Conservation (phyloP, 2,113 vertebrate genomes). For the Gnathonemus echidnorhynchus region DNA sequence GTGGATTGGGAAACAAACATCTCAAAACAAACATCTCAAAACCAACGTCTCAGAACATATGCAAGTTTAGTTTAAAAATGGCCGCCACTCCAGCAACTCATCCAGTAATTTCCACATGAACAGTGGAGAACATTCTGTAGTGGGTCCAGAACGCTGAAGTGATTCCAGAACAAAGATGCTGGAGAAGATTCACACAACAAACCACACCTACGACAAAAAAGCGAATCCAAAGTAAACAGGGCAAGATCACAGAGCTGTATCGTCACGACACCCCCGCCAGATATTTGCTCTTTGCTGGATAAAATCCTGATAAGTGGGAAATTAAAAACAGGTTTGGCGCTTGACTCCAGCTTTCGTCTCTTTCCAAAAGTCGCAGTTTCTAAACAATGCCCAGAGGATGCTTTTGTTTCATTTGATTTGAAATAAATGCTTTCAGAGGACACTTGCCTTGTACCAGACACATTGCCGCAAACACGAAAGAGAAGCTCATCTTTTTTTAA, state of each 20-base stretch:
- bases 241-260: not conserved
- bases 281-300: not conserved
- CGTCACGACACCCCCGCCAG: not conserved
- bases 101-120: not conserved
- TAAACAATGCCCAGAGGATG: not conserved
- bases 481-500: not conserved
- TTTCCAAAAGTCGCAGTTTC: not conserved
- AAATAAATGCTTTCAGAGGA: not conserved
- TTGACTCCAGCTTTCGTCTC: not conserved
- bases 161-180: not conserved
- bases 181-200: not conserved
- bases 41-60: not conserved
- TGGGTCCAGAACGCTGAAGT: not conserved
- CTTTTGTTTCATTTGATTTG: not conserved
- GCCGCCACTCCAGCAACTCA: not conserved
- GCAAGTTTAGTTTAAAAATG: not conserved
- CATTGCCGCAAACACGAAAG: not conserved
- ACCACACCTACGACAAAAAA: not conserved
- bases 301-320: not conserved
- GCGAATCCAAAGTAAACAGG: not conserved
- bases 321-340: not conserved
- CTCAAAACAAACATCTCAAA: not conserved
- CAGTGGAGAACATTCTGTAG: not conserved
- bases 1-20: not conserved
- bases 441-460: not conserved